Evolutionary conservation across 2,797 vertebrate species (phyloP).

Genomic region (Salarias fasciatus): DNA sequence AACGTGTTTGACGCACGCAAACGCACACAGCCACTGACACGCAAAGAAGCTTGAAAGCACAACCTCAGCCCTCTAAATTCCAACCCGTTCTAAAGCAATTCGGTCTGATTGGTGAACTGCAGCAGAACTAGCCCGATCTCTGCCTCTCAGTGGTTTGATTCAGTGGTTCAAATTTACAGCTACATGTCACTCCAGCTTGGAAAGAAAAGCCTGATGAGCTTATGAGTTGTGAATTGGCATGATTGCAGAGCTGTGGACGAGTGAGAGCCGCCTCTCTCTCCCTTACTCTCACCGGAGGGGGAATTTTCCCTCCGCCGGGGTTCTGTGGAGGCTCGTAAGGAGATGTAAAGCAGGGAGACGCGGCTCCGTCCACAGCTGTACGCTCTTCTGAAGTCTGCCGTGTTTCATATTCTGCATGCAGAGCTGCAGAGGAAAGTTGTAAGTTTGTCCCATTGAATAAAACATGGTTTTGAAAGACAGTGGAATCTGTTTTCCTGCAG

Average conservation of each 20-base stretch:
- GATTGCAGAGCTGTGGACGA: conserved; percentile 37
- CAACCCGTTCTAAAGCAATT: conserved; percentile 48
- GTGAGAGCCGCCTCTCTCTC: conserved; percentile 35
- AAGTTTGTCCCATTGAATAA: conserved; percentile 47
- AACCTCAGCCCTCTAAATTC: conserved; percentile 43
- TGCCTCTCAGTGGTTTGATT: conserved; percentile 49
- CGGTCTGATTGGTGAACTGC: conserved; percentile 41
- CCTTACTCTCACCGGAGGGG: conserved; percentile 21
- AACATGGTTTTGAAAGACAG: conserved; percentile 42
- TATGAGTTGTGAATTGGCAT: conserved; percentile 47
- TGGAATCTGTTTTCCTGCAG: conserved; percentile 51
- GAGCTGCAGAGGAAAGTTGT: conserved; percentile 49
- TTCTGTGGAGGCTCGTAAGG: conserved; percentile 30
- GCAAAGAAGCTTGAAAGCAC: conserved; percentile 68
- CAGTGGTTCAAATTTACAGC: conserved; percentile 56
- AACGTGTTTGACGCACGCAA: conserved; percentile 78
- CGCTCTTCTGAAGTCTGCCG: conserved; percentile 41
- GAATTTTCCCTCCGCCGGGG: conserved; percentile 22
- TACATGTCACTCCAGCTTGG: no score
- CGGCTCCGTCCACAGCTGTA: conserved; percentile 40
- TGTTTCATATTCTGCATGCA: conserved; percentile 53
- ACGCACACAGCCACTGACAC: conserved; percentile 80
- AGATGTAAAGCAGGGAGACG: conserved; percentile 22
- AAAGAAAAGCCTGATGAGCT: conserved; percentile 39
- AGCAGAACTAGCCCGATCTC: conserved; percentile 58